These are phyloP conservation scores for Ispidina picta DNA, from an alignment of 2,797 vertebrate species.

Conservation along the genomic window DNA sequence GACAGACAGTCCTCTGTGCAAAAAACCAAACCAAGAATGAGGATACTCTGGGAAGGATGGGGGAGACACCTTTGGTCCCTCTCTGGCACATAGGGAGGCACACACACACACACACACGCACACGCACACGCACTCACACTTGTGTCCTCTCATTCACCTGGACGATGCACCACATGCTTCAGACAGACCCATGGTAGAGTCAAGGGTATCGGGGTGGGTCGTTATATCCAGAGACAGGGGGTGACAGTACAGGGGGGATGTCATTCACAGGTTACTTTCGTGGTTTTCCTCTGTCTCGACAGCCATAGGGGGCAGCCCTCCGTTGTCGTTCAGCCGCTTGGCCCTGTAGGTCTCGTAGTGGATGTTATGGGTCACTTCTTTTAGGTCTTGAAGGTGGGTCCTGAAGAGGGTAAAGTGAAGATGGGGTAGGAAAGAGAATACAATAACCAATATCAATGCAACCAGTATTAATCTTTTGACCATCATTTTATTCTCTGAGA, in stretches of 20 bases:
- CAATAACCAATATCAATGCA: accelerated
- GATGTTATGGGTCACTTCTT: constrained; percentile 98
- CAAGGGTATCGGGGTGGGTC: constrained; percentile 51
- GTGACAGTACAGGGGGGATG: background rate
- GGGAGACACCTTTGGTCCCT: constrained; percentile 43
- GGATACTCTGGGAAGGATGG: constrained; percentile 40
- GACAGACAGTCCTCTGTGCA: constrained; percentile 53
- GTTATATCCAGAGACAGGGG: background rate
- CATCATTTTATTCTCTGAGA: background rate
- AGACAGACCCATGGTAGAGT: constrained; percentile 57
- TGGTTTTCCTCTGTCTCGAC: constrained; percentile 80
- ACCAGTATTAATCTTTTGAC: background rate
- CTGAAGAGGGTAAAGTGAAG: constrained; percentile 67
- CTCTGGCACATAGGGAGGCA: background rate
- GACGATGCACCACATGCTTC: constrained; percentile 57
- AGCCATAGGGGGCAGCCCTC: constrained; percentile 92
- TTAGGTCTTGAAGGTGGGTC: constrained; percentile 97
- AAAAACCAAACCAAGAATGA: constrained; percentile 18
- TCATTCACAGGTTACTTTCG: constrained; percentile 89
- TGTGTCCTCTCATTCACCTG: background rate
- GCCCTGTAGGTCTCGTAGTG: constrained; percentile 98
- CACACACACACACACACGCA: background rate
- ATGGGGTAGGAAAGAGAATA: background rate
- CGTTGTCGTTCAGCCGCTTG: constrained; percentile 94
- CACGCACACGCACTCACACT: background rate